Evolutionary conservation across 1,140 invertebrate species (phyloP).

Genomic region (Calephelis virginiensis): DNA sequence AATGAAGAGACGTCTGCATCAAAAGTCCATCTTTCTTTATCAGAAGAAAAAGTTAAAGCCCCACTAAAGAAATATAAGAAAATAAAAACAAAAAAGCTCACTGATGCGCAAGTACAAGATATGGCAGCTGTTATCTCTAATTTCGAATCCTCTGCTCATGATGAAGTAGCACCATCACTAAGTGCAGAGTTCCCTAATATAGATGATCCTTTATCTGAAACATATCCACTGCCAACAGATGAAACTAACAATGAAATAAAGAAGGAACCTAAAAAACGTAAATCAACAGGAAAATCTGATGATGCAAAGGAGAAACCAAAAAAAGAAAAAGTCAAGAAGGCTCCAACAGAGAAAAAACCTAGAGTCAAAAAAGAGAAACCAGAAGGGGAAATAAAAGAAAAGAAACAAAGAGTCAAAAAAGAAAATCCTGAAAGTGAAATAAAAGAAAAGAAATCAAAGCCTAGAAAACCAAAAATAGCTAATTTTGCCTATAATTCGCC

Average conservation of each 20-base stretch:
- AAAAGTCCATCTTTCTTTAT: too few species aligned
- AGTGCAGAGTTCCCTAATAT: constrained; percentile 21
- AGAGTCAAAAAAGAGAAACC: constrained; percentile 38
- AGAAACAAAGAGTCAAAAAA: constrained; percentile 49
- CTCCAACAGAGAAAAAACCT: constrained; percentile 37
- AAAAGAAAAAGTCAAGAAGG: constrained; percentile 52
- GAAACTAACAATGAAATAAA: constrained; percentile 26
- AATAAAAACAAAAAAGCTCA: constrained; percentile 58
- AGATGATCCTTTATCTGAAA: constrained; percentile 30
- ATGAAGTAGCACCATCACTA: constrained; percentile 22
- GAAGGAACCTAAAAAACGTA: constrained; percentile 57
- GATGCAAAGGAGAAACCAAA: constrained; percentile 49
- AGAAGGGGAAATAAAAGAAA: constrained; percentile 37
- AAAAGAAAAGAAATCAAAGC: constrained; percentile 56
- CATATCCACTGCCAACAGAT: constrained; percentile 23
- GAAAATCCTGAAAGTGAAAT: constrained; percentile 32
- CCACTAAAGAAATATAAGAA: constrained; percentile 32
- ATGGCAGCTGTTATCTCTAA: constrained; percentile 60
- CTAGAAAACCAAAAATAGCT: constrained; percentile 47
- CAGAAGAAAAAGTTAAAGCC: not conserved
- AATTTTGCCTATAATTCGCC: constrained; percentile 57
- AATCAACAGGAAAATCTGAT: constrained; percentile 42
- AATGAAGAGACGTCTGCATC: too few species aligned
- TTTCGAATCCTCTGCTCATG: constrained; percentile 61
- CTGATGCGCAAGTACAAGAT: constrained; percentile 48